Base-by-base conservation (phyloP, 2,113 vertebrate species). In the Heterotilapia buettikoferi region DNA sequence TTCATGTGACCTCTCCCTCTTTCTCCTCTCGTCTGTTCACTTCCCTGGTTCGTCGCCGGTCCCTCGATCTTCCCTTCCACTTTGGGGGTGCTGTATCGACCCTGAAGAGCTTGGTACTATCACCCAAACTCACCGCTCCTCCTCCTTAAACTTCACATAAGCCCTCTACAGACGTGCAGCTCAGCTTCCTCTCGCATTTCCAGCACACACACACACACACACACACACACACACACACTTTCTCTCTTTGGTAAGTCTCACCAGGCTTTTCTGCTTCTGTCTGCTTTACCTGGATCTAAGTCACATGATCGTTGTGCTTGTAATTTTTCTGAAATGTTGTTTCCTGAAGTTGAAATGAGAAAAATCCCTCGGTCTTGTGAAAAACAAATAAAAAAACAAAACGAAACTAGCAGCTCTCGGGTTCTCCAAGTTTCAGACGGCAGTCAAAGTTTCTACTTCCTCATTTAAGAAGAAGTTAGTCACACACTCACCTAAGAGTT, bases 61-160 rank as follows among this genome's bases (percentile, higher is more conserved):
- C 86, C 78, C 84, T 91, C 82, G n/a, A 91, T 80, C 76, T 88
- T 80, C 71, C 85, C 87, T 89, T 91, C 84, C 63, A 50, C 81
- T 91, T 90, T 85, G 19, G 57, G 93, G 90, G 90, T 87, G 84
- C 82, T 82, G 91, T 82, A 68, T 87, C 52, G 9, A 84, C 83
- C 68, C 57, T 19, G 90, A 50, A 89, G 83, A 92, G 86, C 83
- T 88, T 80, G 90, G 92, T 93, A 91, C 93, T 87, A 79, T 93
- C 91, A 89, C 29, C 92, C 91, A 91, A 90, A 85, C 83, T 68
- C 89, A 31, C 82, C 43, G 56, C 24, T 92, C 56, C 73, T 82
- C 43, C 83, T 81, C 63, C 16, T 38, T 40, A 47, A 36, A 82
- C 18, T 24, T 50, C 16, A 83, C 73, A 84, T 7, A 63, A 53